Evolutionary conservation across 2,888 invertebrate genomes (phyloP).

Genomic region (Zaprionus obscuricornis): DNA sequence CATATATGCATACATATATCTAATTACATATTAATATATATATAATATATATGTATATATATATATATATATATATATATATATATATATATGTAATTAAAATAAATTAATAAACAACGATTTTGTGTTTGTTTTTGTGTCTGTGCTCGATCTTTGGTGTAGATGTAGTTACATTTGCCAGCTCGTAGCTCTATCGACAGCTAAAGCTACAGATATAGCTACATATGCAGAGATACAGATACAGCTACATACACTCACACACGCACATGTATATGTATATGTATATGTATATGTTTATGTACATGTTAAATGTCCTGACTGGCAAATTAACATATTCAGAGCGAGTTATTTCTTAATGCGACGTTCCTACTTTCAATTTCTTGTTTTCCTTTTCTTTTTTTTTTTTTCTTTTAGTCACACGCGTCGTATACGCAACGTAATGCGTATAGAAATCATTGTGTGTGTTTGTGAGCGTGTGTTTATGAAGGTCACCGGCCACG

Average conservation of each 20-base stretch:
- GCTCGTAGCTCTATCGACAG: conserved; percentile 31
- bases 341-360: conserved; percentile 68
- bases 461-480: background rate
- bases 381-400: conserved; percentile 13
- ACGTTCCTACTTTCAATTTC: conserved; percentile 39
- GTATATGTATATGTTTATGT: conserved; percentile 9
- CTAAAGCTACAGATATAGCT: background rate
- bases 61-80: too few relatives aligned
- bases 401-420: conserved; percentile 20
- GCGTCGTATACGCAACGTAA: conserved; percentile 47
- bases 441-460: conserved; percentile 10
- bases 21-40: too few relatives aligned
- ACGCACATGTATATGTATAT: conserved; percentile 6
- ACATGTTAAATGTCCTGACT: conserved; percentile 35
- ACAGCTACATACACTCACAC: background rate
- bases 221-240: conserved; percentile 2
- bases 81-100: too few relatives aligned
- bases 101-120: too few relatives aligned
- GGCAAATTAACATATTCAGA: conserved; percentile 68
- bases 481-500: conserved; percentile 45
- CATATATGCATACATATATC: too few relatives aligned
- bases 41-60: too few relatives aligned
- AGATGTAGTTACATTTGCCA: conserved; percentile 16
- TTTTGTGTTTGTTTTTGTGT: too few relatives aligned
- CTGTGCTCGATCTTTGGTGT: too few relatives aligned